Evolutionary conservation across 2,888 invertebrate genomes (phyloP), one percentile per base, ranked within the genome.

Genomic region (Xestoiulus laeticollis): DNA sequence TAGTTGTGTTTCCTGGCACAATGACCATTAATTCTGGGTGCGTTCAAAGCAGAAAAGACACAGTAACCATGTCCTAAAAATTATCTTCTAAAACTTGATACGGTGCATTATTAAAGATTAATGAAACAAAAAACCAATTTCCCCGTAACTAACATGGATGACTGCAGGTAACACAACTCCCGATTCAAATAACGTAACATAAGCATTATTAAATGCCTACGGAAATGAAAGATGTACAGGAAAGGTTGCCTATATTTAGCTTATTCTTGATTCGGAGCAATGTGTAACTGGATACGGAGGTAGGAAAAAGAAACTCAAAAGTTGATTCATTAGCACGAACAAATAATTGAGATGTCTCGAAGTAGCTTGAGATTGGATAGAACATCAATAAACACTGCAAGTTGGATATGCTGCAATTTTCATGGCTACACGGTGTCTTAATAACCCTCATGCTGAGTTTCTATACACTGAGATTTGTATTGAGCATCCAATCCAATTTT

Each of bases 121-220:
- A 68, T 68, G 26, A 26, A 68, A 68, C 68, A 68, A 68, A 26
- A 68, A 68, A 68, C 68, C 68, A 68, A 68, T 68, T 68, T 68
- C 68, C 68, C 26, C 26, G 68, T 22, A 68, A 68, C 22, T n/a
- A 68, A 26, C 68, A 68, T 4, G 68, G 68, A 68, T 68, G 68
- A 26, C 68, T 68, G 68, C 68, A 12, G 68, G 68, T 68, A 68
- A 68, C 68, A 68, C 1, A 22, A 26, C 68, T 68, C 68, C 1
- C 22, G 68, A 68, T 26, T 68, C 68, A 68, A 68, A 68, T 26
- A 26, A 68, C 68, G 68, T 68, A 68, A 68, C 68, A 26, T 26
- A 68, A 68, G 68, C 68, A 68, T 68, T 68, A 68, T 68, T 68
- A 68, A 12, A 68, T 68, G 68, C 26, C 68, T 68, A 26, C 68